Evolutionary conservation across 2,888 invertebrate genomes (phyloP).

Genomic region (Scaptomyza cyrtandrae): DNA sequence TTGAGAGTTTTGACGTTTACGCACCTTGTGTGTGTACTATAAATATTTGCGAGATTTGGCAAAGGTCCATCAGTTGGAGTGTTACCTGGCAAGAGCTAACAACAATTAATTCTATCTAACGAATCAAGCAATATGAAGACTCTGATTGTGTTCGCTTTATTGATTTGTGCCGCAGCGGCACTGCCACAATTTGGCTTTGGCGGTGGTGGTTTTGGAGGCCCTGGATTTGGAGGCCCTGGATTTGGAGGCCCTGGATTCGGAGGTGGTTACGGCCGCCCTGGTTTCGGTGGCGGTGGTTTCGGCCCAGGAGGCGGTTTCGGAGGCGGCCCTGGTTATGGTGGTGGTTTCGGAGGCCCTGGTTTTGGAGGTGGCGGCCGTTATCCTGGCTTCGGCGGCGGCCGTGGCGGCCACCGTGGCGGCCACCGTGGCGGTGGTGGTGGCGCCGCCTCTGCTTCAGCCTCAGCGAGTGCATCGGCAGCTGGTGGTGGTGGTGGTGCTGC

Average conservation of each 20-base stretch:
- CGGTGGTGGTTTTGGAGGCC: slow-evolving; percentile 2
- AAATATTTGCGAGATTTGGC: slow-evolving; percentile 57
- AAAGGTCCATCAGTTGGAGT: slow-evolving; percentile 59
- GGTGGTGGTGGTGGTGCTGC: slow-evolving; percentile 27
- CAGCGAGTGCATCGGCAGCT: slow-evolving; percentile 27
- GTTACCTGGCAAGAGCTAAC: slow-evolving; percentile 36
- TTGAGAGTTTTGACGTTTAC: slow-evolving; percentile 10
- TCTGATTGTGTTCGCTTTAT: slow-evolving; percentile 70
- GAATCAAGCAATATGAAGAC: slow-evolving; percentile 66
- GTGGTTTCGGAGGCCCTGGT: background rate
- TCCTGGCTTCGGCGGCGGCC: slow-evolving; percentile 8
- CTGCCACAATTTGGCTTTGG: slow-evolving; percentile 49
- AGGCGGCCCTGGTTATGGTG: slow-evolving; percentile 9
- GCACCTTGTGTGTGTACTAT: slow-evolving; percentile 43
- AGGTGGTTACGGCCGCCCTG: background rate
- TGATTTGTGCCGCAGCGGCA: slow-evolving; percentile 71
- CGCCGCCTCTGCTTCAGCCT: slow-evolving; percentile 31
- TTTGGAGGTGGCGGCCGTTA: slow-evolving; percentile 15
- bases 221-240: slow-evolving; percentile 25
- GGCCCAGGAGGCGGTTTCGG: slow-evolving; percentile 4
- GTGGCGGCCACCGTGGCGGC: slow-evolving; percentile 18
- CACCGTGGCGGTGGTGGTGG: slow-evolving; percentile 33
- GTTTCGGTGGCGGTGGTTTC: slow-evolving; percentile 4
- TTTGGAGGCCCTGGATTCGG: background rate
- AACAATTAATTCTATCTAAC: slow-evolving; percentile 15